These are phyloP conservation scores for Euphydryas editha DNA, from an alignment of 2,888 invertebrate genomes.

Conservation along the genomic window DNA sequence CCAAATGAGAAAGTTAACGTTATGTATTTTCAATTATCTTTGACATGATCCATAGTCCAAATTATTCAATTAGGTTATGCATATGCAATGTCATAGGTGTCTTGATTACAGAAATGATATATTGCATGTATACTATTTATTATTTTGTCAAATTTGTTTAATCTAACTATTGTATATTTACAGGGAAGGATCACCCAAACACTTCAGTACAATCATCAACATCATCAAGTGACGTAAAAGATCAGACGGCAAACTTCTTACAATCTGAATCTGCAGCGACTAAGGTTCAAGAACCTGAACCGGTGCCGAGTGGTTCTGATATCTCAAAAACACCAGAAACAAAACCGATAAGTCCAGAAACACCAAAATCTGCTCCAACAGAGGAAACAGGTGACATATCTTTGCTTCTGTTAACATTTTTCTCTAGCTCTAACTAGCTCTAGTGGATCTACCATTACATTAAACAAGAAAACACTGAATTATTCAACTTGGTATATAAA, in stretches of 20 bases:
- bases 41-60: no score
- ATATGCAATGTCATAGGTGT: no score
- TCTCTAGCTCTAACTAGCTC: no score
- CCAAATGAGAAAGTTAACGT: no score
- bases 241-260: constrained; percentile 59
- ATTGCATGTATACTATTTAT: no score
- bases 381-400: constrained; percentile 1
- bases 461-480: no score
- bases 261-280: constrained; percentile 52
- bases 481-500: no score
- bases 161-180: background rate
- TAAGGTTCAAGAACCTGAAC: background rate
- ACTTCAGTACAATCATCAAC: constrained; percentile 54
- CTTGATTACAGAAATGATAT: no score
- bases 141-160: no score
- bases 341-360: constrained; percentile 21
- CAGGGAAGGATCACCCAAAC: constrained; percentile 30
- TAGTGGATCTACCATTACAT: no score
- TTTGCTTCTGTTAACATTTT: background rate
- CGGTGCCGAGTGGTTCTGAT: background rate
- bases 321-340: background rate
- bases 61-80: no score
- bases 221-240: constrained; percentile 53
- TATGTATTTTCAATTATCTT: no score
- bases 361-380: background rate